A percentile compares a stretch with the other conserved stretches of the same genome.
phyloP scores from a whole-genome alignment of 2,113 vertebrate species.

The Calcarius ornatus region DNA sequence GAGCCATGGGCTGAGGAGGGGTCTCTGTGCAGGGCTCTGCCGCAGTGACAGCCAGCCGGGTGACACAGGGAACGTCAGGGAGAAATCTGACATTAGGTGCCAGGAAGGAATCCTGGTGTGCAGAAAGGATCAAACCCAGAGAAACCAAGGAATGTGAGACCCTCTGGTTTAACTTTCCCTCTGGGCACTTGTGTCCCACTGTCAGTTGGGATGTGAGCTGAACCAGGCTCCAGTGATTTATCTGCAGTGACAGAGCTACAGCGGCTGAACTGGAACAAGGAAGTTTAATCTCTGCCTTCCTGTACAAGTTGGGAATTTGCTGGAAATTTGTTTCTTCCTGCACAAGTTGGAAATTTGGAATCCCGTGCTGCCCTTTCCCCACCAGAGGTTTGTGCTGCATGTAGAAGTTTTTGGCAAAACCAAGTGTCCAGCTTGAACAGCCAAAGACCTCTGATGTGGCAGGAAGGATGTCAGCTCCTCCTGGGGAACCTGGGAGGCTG shows the following conservation, averaged over 20 bases:
- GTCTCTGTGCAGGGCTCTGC: not conserved
- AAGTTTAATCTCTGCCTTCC: not conserved
- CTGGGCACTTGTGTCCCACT: not conserved
- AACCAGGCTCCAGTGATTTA: not conserved
- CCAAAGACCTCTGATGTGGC: not conserved
- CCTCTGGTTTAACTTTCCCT: not conserved
- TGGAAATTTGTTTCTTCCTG: not conserved
- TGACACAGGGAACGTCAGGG: not conserved
- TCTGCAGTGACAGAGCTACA: not conserved
- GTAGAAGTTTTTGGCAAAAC: not conserved
- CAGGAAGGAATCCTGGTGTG: not conserved
- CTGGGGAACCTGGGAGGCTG: not conserved
- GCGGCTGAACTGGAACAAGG: not conserved
- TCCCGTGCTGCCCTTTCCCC: not conserved
- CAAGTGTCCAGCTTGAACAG: not conserved
- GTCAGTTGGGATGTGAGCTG: not conserved
- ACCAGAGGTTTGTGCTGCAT: fast-evolving
- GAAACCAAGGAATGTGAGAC: not conserved
- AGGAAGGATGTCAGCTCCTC: not conserved
- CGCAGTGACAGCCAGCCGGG: not conserved
- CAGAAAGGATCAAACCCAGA: not conserved
- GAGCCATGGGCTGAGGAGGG: not conserved
- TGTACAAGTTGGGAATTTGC: not conserved
- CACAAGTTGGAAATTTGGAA: not conserved
- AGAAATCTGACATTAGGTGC: not conserved